A percentile compares a stretch with the other conserved stretches of the same genome.
These are phyloP conservation scores for Argyra leucocephala DNA, from an alignment of 2,888 invertebrate genomes.

Conservation along the genomic window DNA sequence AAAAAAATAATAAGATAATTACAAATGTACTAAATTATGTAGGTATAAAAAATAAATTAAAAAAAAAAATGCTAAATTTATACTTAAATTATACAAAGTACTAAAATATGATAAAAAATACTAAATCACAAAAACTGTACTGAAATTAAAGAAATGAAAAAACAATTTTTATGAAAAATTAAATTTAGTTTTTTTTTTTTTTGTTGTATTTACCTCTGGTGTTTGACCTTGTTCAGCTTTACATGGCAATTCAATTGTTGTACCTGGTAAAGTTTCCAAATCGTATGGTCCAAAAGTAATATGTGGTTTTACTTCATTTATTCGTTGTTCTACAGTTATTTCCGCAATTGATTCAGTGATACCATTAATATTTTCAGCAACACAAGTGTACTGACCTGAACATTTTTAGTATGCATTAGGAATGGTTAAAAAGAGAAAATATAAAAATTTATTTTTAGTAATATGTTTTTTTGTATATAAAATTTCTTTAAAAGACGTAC, in stretches of 20 bases:
- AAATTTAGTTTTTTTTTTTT: neutral
- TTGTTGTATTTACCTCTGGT: constrained; percentile 50
- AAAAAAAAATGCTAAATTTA: too few species aligned
- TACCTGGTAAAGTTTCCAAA: constrained; percentile 62
- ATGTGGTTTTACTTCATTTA: constrained; percentile 49
- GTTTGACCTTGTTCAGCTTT: constrained; percentile 68
- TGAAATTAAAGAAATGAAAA: too few species aligned
- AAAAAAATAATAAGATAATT: too few species aligned
- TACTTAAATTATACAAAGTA: too few species aligned
- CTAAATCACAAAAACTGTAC: too few species aligned
- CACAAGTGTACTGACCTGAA: constrained; percentile 39
- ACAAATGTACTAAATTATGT: too few species aligned
- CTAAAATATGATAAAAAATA: constrained; percentile 10
- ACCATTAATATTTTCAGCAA: constrained; percentile 66
- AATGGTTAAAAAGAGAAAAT: too few species aligned
- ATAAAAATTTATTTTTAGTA: too few species aligned
- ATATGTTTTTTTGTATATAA: too few species aligned
- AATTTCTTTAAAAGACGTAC: too few species aligned
- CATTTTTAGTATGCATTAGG: neutral
- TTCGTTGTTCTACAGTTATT: constrained; percentile 47
- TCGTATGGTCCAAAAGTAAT: constrained; percentile 64
- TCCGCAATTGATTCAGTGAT: constrained; percentile 59
- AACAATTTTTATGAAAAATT: neutral
- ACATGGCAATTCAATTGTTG: constrained; percentile 74
- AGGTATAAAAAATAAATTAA: too few species aligned